Base-by-base conservation (phyloP, 2,888 invertebrate genomes). In the Campoplex capitator region DNA sequence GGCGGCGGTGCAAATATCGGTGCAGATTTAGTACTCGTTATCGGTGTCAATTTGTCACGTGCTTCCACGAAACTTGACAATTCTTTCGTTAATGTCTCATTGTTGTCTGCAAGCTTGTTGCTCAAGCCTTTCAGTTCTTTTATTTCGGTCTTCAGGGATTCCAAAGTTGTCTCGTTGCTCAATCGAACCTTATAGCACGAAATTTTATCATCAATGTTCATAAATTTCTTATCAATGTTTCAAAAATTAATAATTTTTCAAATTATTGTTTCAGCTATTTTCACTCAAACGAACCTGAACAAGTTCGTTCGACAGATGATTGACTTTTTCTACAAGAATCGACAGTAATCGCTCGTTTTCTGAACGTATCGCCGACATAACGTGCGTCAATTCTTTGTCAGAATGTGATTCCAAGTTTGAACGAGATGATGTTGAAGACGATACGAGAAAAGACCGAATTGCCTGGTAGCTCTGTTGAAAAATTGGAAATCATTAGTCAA, bases 121-220 rank as follows among this genome's bases (percentile, higher is more conserved):
- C 87, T 92, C 4, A 86, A 42, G 9, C 88, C 90, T 71, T 85
- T 90, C 80, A 93, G 83, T 11, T 68, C 85, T 3, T 68, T 89
- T 13, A 93, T 82, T 89, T 93, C 92, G 4, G 76, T 87, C 32
- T 83, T 89, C 48, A 93, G 75, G 28, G 81, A 68, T 54, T 80
- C 83, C 32, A 93, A 75, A 18, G 88, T 86, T 23, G 87, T 68
- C 81, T 90, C 91, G 77, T 84, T 92, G 13, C 65, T 90, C 9
- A 73, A 54, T 48, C 87, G 91, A 32, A 90, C 86, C 93, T 93
- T 70, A 7, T 58, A 80, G 18, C 38, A 16, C 56, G 9, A 45
- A 68, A 75, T 65, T 81, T 71, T 42, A 78, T 65, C 38, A 58
- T 56, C 38, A 38, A 38, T 38, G 38, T 6, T 38, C 4, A 38